Base-by-base conservation (phyloP, 2,113 vertebrate genomes). In the Heterotis niloticus region DNA sequence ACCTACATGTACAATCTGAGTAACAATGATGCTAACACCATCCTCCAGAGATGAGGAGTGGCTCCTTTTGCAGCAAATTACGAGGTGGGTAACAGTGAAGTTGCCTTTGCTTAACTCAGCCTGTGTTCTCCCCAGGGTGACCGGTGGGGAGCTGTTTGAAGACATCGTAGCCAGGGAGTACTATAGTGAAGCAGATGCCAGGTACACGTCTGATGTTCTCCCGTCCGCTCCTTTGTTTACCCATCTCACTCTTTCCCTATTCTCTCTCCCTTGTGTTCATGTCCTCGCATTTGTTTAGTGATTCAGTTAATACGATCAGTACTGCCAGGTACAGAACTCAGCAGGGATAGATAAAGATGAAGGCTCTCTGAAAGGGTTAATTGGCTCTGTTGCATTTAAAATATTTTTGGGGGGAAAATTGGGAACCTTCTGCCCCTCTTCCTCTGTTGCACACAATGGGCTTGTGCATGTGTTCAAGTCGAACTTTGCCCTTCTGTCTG, bases 141-240 rank as follows among this genome's bases (percentile, higher is more conserved):
- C 92, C 3, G 92, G 92, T 82, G 92, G 92, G 75, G 92, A 92
- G 83, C 89, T 93, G 80, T 92, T 93, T 76, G 91, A 93, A 74
- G 91, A 93, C 90, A 93, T 93, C 60, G 92, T 92, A 75, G 91
- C 92, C 87, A 90, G 91, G 88, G 92, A 92, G 85, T 92, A 93
- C 72, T 92, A 92, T 88, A 92, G 91, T 26, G 92, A 92, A 82
- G 92, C 91, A 10, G 91, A 93, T 20, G 92, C 91, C 88, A 92
- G 92, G 92, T 93, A 90, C 62, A 81, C 44, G 81, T 52, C 20
- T 11, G 34, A 17, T 13, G 34, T 23, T n/a, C 34, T 71, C 18
- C 64, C 28, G 5, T n/a, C 20, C 59, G 11, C 23, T 29, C 20
- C 7, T 66, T 23, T 28, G 28, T 29, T 29, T 5, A 29, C 20